Percentiles rank a stretch among this genome's conserved stretches.
phyloP scores from a whole-genome alignment of 2,113 vertebrate species.

The Halcyon malimbica region DNA sequence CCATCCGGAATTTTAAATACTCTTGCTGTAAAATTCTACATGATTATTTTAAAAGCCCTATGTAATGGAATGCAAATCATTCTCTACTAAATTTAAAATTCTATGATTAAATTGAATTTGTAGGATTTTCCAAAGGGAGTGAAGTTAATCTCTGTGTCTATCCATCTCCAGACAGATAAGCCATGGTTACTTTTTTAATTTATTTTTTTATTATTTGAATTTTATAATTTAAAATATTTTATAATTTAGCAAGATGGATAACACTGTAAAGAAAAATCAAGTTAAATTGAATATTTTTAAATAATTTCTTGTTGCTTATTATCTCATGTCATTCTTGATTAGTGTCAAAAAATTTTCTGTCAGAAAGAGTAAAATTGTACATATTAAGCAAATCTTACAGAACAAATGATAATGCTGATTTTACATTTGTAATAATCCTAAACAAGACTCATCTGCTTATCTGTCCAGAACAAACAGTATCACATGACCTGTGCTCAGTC shows the following conservation, averaged over 20 bases:
- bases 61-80: background rate
- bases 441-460: background rate
- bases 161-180: background rate
- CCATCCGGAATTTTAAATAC: background rate
- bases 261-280: background rate
- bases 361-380: background rate
- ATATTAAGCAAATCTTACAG: background rate
- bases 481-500: background rate
- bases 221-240: background rate
- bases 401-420: background rate
- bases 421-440: background rate
- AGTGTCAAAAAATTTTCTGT: background rate
- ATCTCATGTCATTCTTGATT: background rate
- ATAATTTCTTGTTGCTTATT: background rate
- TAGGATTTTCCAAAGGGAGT: background rate
- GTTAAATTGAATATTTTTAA: background rate
- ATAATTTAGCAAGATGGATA: background rate
- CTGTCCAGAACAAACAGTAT: background rate
- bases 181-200: background rate
- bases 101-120: background rate
- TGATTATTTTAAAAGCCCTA: background rate
- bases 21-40: background rate
- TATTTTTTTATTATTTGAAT: background rate
- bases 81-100: background rate
- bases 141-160: background rate